Conservation (phyloP, 2,113 vertebrate species). For the Acanthisitta chloris region DNA sequence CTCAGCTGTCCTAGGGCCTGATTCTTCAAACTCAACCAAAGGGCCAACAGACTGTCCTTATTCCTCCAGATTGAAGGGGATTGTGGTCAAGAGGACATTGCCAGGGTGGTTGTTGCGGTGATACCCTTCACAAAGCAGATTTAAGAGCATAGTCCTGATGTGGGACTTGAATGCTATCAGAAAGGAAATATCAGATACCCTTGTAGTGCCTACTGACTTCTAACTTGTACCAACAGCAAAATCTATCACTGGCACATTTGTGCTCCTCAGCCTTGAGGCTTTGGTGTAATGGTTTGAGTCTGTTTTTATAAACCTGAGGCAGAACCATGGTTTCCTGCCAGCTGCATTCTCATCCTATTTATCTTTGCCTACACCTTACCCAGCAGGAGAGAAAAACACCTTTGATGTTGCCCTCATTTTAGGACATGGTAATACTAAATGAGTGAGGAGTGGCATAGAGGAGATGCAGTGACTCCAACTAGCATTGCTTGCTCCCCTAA, state of each 20-base stretch:
- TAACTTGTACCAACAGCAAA: background rate
- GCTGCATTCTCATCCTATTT: background rate
- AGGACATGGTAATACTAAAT: background rate
- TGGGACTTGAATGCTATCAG: background rate
- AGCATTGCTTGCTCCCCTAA: background rate
- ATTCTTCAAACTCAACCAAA: constrained; percentile 19
- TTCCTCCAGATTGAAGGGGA: background rate
- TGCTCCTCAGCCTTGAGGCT: background rate
- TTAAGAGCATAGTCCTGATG: background rate
- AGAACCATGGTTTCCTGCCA: background rate
- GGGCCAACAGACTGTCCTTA: background rate
- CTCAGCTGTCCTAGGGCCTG: constrained; percentile 18
- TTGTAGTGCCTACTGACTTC: background rate
- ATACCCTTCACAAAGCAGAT: background rate
- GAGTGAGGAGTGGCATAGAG: background rate
- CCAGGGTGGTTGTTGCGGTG: background rate
- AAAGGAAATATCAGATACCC: background rate
- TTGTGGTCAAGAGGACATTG: background rate
- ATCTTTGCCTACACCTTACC: background rate
- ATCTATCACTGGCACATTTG: background rate
- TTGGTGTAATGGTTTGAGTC: background rate
- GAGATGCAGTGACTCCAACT: fast-evolving
- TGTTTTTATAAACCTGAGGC: background rate
- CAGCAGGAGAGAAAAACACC: background rate
- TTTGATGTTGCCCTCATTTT: background rate